Evolutionary conservation across 2,113 vertebrate genomes (phyloP).

Genomic region (Zosterops lateralis): DNA sequence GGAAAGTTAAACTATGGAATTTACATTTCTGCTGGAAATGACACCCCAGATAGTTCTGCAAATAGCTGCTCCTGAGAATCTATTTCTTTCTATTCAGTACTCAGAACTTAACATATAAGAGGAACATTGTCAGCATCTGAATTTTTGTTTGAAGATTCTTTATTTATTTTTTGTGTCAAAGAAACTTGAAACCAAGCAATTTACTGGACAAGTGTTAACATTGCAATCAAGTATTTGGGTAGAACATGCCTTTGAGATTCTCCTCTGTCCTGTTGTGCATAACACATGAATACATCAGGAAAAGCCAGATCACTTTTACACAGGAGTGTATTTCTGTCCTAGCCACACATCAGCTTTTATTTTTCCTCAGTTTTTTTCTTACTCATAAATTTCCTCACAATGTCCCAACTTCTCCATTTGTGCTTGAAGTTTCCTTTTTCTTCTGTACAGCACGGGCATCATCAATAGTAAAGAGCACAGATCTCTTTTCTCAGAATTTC

Average conservation of each 20-base stretch:
- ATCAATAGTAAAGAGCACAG: neutral
- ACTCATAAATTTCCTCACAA: neutral
- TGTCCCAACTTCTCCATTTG: neutral
- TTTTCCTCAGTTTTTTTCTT: neutral
- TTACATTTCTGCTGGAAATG: neutral
- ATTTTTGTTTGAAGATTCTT: neutral
- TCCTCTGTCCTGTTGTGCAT: neutral
- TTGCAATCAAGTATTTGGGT: neutral
- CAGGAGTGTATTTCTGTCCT: neutral
- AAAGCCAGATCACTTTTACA: neutral
- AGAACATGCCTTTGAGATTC: neutral
- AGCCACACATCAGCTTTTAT: neutral
- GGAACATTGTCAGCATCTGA: neutral
- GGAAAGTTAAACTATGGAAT: neutral
- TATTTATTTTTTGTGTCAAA: neutral
- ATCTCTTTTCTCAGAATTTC: neutral
- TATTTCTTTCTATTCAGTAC: neutral
- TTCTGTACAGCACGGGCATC: accelerated
- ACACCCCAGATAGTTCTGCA: neutral
- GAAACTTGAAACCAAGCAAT: neutral
- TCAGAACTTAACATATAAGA: neutral
- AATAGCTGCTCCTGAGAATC: neutral
- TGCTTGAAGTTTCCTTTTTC: neutral
- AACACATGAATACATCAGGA: neutral
- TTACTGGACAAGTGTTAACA: neutral